Conservation (phyloP, 2,888 invertebrate genomes). For the Drosophila anceps region DNA sequence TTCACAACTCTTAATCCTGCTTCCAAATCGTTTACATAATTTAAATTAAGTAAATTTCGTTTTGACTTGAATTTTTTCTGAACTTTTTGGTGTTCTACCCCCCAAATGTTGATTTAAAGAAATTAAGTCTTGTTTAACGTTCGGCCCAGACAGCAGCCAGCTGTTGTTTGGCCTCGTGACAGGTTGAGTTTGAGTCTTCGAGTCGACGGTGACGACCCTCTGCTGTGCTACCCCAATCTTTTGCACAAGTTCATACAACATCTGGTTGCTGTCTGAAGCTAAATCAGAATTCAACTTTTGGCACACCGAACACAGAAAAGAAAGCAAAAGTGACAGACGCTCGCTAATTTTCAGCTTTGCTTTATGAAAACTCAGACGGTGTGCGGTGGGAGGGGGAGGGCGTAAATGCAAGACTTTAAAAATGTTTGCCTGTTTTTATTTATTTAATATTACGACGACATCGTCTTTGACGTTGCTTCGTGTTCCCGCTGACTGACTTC, state of each 20-base stretch:
- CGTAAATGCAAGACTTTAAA: conserved; percentile 50
- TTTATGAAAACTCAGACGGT: conserved; percentile 19
- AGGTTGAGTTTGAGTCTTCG: conserved; percentile 1
- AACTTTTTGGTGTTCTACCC: neutral
- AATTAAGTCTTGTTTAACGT: conserved; percentile 62
- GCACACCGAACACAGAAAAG: conserved; percentile 30
- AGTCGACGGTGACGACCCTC: neutral
- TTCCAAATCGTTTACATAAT: neutral
- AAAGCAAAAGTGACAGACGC: conserved; percentile 73
- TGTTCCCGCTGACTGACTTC: conserved; percentile 72
- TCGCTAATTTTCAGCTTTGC: conserved; percentile 76
- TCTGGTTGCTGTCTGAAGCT: conserved; percentile 51
- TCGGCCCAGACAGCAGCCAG: conserved; percentile 27
- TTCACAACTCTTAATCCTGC: neutral
- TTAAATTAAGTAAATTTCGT: neutral
- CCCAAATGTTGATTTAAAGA: conserved; percentile 50
- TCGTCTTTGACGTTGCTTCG: conserved; percentile 59
- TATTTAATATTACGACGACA: conserved; percentile 69
- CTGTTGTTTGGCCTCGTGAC: conserved; percentile 13
- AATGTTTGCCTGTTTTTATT: conserved; percentile 67
- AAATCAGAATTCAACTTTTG: conserved; percentile 60
- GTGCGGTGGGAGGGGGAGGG: neutral
- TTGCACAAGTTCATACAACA: conserved; percentile 43
- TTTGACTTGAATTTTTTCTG: neutral
- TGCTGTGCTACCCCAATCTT: conserved; percentile 1